Evolutionary conservation across 2,113 vertebrate genomes (phyloP).

Genomic region (Thunnus maccoyii): DNA sequence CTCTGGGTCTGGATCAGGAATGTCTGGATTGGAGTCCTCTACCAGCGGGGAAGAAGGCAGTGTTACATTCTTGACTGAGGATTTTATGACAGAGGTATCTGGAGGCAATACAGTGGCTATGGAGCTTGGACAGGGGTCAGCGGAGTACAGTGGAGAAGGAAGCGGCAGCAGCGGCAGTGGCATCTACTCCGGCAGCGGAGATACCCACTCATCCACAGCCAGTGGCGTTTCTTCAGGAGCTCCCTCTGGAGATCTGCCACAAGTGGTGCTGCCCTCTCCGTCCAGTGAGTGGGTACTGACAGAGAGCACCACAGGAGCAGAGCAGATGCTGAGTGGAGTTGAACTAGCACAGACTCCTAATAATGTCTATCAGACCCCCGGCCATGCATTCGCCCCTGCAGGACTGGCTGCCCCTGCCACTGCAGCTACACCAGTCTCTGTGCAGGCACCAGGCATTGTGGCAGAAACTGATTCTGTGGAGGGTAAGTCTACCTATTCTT

Average conservation of each 20-base stretch:
- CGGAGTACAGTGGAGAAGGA: slow-evolving; percentile 75
- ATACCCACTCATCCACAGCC: slow-evolving; percentile 38
- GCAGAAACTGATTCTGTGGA: slow-evolving; percentile 36
- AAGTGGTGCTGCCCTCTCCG: slow-evolving; percentile 68
- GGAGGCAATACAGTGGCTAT: slow-evolving; percentile 78
- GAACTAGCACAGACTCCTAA: slow-evolving; percentile 62
- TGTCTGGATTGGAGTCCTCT: slow-evolving; percentile 61
- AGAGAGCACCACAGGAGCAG: slow-evolving; percentile 58
- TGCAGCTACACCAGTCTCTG: slow-evolving; percentile 43
- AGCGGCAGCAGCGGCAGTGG: slow-evolving; percentile 48
- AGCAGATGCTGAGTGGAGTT: slow-evolving; percentile 58
- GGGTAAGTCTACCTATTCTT: slow-evolving; percentile 54
- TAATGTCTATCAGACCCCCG: slow-evolving; percentile 7
- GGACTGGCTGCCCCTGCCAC: slow-evolving; percentile 56
- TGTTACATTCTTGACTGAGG: slow-evolving; percentile 83
- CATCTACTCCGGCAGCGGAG: slow-evolving; percentile 74
- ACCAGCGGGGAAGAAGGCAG: slow-evolving; percentile 77
- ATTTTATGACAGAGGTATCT: slow-evolving; percentile 79
- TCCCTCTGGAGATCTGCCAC: slow-evolving; percentile 73
- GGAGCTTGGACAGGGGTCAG: slow-evolving; percentile 83
- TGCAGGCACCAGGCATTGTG: slow-evolving; percentile 38
- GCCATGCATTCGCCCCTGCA: slow-evolving; percentile 31
- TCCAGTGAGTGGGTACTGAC: slow-evolving; percentile 72
- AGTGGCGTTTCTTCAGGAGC: slow-evolving; percentile 53
- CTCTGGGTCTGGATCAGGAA: slow-evolving; percentile 51